Evolutionary conservation across 1,140 invertebrate genomes (phyloP).

Genomic region (Sarcophaga peregrina): DNA sequence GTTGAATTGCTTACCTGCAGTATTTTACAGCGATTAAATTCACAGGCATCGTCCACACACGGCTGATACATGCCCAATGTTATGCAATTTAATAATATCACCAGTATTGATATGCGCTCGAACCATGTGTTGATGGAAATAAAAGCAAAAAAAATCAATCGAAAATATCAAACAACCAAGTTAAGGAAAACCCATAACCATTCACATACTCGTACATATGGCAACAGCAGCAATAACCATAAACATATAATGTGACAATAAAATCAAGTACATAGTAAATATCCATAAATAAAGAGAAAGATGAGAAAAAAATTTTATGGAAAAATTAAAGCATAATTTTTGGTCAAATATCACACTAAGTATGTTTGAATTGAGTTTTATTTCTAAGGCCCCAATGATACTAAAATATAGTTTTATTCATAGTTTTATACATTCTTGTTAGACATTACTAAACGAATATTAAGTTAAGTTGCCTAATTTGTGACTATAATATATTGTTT

Average conservation of each 20-base stretch:
- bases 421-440: too few species aligned
- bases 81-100: conserved; percentile 98
- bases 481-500: too few species aligned
- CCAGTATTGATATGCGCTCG: conserved; percentile 97
- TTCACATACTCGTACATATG: background rate
- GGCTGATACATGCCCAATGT: conserved; percentile 99
- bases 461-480: too few species aligned
- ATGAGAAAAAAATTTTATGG: too few species aligned
- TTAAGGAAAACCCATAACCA: conserved; percentile 75
- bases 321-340: too few species aligned
- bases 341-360: too few species aligned
- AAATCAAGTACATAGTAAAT: too few species aligned
- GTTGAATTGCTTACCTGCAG: conserved; percentile 77
- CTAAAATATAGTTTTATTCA: too few species aligned
- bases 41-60: conserved; percentile 94
- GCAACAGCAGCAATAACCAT: background rate
- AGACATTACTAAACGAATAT: too few species aligned
- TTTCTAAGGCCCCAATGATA: too few species aligned
- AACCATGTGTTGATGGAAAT: conserved; percentile 85
- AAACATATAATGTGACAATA: background rate
- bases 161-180: conserved; percentile 54
- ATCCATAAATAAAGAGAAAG: too few species aligned
- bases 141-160: conserved; percentile 31
- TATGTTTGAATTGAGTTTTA: too few species aligned
- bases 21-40: conserved; percentile 91